Evolutionary conservation across 1,140 invertebrate genomes (phyloP).

Genomic region (Drosophila punjabiensis): DNA sequence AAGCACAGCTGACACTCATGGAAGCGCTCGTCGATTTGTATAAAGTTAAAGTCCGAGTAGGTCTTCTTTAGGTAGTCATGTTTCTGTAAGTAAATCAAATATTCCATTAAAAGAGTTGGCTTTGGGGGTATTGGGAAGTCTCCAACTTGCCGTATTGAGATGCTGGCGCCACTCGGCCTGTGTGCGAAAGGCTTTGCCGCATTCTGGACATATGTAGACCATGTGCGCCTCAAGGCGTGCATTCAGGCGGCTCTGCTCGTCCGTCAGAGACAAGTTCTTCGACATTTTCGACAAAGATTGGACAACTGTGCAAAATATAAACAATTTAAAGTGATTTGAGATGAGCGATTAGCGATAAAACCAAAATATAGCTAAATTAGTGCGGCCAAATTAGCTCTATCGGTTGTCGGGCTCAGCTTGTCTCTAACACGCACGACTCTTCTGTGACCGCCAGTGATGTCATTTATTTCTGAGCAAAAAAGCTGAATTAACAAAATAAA

Average conservation of each 20-base stretch:
- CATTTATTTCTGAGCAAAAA: too few relatives aligned
- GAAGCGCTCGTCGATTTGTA: slow-evolving; percentile 71
- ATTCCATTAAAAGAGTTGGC: neutral
- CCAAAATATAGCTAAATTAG: neutral
- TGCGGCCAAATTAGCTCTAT: neutral
- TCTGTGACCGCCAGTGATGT: too few relatives aligned
- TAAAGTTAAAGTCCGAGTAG: slow-evolving; percentile 72
- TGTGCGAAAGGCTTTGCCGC: slow-evolving; percentile 72
- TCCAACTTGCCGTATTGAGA: slow-evolving; percentile 55
- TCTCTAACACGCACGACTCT: slow-evolving; percentile 1
- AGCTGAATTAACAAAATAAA: too few relatives aligned
- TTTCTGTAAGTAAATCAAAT: slow-evolving; percentile 37
- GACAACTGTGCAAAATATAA: neutral
- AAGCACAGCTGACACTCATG: slow-evolving; percentile 78
- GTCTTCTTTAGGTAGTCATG: slow-evolving; percentile 75
- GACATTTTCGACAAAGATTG: slow-evolving; percentile 37
- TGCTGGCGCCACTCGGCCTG: slow-evolving; percentile 78
- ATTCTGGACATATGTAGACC: slow-evolving; percentile 79
- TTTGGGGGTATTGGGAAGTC: neutral
- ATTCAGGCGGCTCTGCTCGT: slow-evolving; percentile 70
- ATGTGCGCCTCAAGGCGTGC: slow-evolving; percentile 73
- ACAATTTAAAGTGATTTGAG: slow-evolving; percentile 12
- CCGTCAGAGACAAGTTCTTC: slow-evolving; percentile 41
- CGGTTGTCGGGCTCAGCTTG: neutral
- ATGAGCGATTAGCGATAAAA: slow-evolving; percentile 7